A percentile compares a stretch with the other conserved stretches of the same genome.
These are phyloP conservation scores for Odontophorus gujanensis DNA, from an alignment of 2,113 vertebrate species.

Conservation along the genomic window DNA sequence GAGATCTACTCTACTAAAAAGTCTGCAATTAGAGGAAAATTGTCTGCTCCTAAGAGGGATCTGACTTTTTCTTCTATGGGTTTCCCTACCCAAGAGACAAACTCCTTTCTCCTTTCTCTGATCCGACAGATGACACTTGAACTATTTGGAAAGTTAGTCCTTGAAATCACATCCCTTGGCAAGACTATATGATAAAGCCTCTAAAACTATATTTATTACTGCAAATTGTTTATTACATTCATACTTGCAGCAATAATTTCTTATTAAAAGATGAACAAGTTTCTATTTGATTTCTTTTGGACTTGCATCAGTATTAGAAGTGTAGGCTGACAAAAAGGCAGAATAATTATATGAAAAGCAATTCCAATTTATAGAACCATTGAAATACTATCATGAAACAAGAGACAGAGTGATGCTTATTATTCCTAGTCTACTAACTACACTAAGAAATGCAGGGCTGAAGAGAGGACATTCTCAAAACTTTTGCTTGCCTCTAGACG, in stretches of 20 bases:
- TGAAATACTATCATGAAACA: neutral
- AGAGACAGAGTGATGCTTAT: neutral
- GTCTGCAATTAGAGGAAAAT: neutral
- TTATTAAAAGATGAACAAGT: neutral
- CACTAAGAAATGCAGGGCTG: neutral
- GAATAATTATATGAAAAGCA: neutral
- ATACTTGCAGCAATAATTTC: neutral
- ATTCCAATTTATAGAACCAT: neutral
- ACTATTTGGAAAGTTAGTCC: neutral
- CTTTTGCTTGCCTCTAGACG: neutral
- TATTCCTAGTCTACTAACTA: neutral
- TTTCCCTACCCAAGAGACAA: neutral
- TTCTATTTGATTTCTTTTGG: neutral
- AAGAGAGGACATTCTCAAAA: neutral
- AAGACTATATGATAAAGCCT: neutral
- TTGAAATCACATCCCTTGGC: neutral
- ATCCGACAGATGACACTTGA: neutral
- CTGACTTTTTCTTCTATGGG: neutral
- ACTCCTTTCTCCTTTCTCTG: neutral
- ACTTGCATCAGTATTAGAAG: neutral
- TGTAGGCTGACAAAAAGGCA: neutral
- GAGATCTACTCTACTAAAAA: slow-evolving; percentile 25
- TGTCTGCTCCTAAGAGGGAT: neutral
- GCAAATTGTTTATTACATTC: neutral
- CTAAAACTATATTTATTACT: neutral